phyloP scores from a whole-genome alignment of 2,797 vertebrate genomes.

The Stomatorhinus walkeri region DNA sequence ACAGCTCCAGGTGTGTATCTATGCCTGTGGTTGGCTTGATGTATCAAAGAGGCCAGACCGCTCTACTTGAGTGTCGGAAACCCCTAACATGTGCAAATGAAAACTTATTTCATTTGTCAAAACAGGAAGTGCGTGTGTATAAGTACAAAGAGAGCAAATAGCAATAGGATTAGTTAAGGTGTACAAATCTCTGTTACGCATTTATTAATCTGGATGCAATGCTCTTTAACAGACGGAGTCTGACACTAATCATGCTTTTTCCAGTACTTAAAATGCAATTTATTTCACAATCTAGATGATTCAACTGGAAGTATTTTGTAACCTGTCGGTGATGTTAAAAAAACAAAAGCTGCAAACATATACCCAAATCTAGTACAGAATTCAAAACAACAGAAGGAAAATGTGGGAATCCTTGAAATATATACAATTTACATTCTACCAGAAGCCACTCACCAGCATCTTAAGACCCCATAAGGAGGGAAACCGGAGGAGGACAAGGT shows the following conservation, averaged over 20 bases:
- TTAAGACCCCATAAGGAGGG: background rate
- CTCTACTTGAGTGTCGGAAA: background rate
- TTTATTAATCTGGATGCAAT: background rate
- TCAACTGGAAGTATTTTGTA: background rate
- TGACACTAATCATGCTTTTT: background rate
- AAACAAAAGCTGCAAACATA: background rate
- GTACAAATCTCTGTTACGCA: background rate
- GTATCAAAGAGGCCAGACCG: background rate
- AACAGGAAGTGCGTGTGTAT: background rate
- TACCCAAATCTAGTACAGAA: background rate
- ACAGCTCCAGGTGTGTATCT: background rate
- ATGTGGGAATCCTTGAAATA: background rate
- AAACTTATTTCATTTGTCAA: background rate
- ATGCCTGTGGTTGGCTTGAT: background rate
- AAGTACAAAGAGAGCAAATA: background rate
- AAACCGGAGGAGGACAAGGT: background rate
- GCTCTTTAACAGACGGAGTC: background rate
- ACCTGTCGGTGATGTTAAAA: background rate
- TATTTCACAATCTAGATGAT: background rate
- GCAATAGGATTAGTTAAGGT: background rate
- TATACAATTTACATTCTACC: background rate
- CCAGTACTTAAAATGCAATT: background rate
- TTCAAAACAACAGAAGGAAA: background rate
- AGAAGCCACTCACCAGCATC: background rate
- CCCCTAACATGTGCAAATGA: background rate